phyloP scores from a whole-genome alignment of 2,113 vertebrate species.

The Poecile atricapillus region DNA sequence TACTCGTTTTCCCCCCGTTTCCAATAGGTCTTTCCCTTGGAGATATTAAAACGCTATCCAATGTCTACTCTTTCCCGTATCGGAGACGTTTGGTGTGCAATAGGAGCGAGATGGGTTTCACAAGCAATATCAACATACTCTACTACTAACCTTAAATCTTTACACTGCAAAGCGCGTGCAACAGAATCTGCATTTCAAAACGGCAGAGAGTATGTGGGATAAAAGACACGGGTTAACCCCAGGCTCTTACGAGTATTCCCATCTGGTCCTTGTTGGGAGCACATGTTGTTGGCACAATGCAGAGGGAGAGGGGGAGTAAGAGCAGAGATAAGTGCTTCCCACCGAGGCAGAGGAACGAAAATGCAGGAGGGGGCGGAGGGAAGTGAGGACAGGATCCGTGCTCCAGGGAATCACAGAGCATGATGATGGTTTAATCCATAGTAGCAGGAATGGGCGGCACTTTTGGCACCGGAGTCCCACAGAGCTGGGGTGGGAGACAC shows the following conservation, averaged over 20 bases:
- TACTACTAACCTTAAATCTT: background rate
- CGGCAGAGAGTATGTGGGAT: background rate
- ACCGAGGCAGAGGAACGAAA: background rate
- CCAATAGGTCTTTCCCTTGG: background rate
- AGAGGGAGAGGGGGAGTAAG: conserved; percentile 1
- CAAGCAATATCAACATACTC: background rate
- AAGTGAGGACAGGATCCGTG: background rate
- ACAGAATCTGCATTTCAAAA: background rate
- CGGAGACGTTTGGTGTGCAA: background rate
- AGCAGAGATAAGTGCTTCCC: background rate
- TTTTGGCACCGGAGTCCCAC: background rate
- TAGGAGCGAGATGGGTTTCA: background rate
- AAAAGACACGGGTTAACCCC: conserved; percentile 3
- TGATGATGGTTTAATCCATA: background rate
- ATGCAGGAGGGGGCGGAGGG: background rate
- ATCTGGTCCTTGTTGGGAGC: background rate
- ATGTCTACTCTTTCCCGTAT: accelerated
- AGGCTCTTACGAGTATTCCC: background rate
- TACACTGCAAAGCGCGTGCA: background rate
- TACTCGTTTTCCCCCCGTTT: background rate
- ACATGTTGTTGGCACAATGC: background rate
- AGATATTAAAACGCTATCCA: background rate
- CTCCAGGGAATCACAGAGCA: background rate
- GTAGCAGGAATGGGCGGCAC: background rate
- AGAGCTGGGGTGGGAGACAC: background rate